Evolutionary conservation across 2,797 vertebrate genomes (phyloP), one percentile per base, ranked within the genome.

Genomic region (Eidolon dupreanum): DNA sequence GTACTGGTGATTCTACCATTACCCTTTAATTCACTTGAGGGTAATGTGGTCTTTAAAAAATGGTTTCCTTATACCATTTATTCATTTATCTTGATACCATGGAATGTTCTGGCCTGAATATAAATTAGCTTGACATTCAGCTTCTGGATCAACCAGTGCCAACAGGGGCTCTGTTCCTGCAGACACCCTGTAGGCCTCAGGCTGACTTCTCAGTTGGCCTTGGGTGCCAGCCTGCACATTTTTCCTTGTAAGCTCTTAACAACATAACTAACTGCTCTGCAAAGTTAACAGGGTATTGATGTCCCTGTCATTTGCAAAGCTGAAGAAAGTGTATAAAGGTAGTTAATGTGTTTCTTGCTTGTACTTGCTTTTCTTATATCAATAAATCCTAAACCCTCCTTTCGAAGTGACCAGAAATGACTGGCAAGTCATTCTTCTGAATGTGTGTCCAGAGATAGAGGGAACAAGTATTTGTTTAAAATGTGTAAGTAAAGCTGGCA

Each of bases 401-500:
- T 83, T 83, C 73, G 77, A 78, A 92, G 84, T 73, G 79, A 95
- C 90, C 82, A 55, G 41, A 83, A 89, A 46, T 2, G 5, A 33
- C 46, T 36, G 46, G 84, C 33, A 92, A 88, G 84, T 83, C 84
- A 87, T 94, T 78, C 26, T 85, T 96, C 85, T 75, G 90, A 94
- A 88, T 53, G 26, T 84, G 83, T 87, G 88, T 59, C 88, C 73
- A 83, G 90, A 96, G 85, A 91, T 26, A 26, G 41, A 16, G 55
- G 61, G 61, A 57, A 78, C 46, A 93, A 88, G 10, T n/a, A 73
- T 95, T 92, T 84, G 63, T 97, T 88, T 93, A 90, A 92, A 92
- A 96, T 38, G 79, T 75, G 81, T 86, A 94, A 95, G 90, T 71
- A 90, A 90, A 71, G 43, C n/a, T 59, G 65, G n/a, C 12, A 82